Base-by-base conservation (phyloP, 1,140 invertebrate genomes). In the Oncopodura yosiiana region DNA sequence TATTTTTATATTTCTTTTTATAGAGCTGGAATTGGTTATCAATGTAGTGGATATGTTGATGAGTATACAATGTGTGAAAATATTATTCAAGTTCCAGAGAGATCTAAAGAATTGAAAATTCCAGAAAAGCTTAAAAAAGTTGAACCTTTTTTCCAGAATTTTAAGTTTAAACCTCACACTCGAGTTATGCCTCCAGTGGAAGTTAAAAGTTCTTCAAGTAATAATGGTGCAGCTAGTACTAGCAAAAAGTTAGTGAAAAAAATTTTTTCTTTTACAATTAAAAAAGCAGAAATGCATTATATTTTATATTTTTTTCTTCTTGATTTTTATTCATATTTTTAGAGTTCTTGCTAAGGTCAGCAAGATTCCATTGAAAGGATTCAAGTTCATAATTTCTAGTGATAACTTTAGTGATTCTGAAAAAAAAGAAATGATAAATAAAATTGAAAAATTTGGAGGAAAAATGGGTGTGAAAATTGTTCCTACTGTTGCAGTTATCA, bases 21-120 rank as follows among this genome's bases (percentile, higher is more conserved):
- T 32, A 78, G 78, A 50, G 83, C 81, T 63, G 80, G 81, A 19
- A 41, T 70, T 62, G 84, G 84, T 1, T 94, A 94, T 66, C 71
- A 77, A 56, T 94, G 91, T 67, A 73, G 69, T 61, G 94, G 93
- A 37, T 74, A 84, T 69, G 63, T 93, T 29, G 84, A 81, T 21
- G 93, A 94, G 69, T 98, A 91, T 87, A 83, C 86, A 0, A 89
- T 87, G 70, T 98, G 94, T 69, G 74, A 77, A 37, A 80, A 83
- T 61, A 66, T 81, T 8, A 80, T 80, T 0, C 78, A 79, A 62
- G 76, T 81, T 19, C 93, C 94, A 6, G 76, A 82, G 63, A 72
- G 88, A 49, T 23, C 21, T 9, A 77, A 67, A n/a, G 69, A 77
- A 39, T 88, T 94, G 63, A 76, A 76, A 65, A 69, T 96, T 27